Conservation (phyloP, 2,888 invertebrate species). For the Isoperla grammatica region DNA sequence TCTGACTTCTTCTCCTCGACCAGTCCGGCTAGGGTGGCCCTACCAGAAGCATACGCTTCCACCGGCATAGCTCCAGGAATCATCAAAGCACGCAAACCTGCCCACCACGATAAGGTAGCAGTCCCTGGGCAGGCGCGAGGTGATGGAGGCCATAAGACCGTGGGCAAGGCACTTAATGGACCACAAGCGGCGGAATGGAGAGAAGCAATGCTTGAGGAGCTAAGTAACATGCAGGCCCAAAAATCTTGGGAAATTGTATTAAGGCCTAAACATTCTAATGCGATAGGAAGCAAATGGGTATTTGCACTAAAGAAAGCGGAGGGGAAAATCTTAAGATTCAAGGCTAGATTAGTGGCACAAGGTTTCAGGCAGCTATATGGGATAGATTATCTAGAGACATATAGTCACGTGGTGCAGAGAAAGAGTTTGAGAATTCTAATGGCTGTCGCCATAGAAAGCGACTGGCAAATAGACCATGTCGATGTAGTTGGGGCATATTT, state of each 20-base stretch:
- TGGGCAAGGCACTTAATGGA: slow-evolving; percentile 10
- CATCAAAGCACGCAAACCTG: no score
- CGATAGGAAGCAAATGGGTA: slow-evolving; percentile 1
- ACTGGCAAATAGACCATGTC: slow-evolving; percentile 6
- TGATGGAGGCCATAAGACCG: neutral
- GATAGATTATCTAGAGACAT: slow-evolving; percentile 15
- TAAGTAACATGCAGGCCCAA: slow-evolving; percentile 8
- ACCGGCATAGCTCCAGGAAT: no score
- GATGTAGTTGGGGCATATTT: slow-evolving; percentile 13
- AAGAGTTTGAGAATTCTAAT: slow-evolving; percentile 8
- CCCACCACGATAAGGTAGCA: no score
- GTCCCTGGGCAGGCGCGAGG: no score
- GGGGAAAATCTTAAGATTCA: neutral
- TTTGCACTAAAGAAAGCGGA: slow-evolving; percentile 4
- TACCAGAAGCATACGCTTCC: no score
- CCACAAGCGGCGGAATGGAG: slow-evolving; percentile 7
- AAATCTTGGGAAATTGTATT: slow-evolving; percentile 14
- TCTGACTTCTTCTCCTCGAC: no score
- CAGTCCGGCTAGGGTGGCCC: no score
- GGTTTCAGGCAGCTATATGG: slow-evolving; percentile 15
- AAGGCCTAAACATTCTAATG: neutral
- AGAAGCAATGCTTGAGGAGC: slow-evolving; percentile 11
- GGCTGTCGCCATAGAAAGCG: slow-evolving; percentile 12
- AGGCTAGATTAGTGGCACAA: slow-evolving; percentile 16
- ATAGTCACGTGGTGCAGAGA: slow-evolving; percentile 1